A percentile compares a stretch with the other conserved stretches of the same genome.
phyloP scores from a whole-genome alignment of 2,113 vertebrate species.

The Heliornis fulica region DNA sequence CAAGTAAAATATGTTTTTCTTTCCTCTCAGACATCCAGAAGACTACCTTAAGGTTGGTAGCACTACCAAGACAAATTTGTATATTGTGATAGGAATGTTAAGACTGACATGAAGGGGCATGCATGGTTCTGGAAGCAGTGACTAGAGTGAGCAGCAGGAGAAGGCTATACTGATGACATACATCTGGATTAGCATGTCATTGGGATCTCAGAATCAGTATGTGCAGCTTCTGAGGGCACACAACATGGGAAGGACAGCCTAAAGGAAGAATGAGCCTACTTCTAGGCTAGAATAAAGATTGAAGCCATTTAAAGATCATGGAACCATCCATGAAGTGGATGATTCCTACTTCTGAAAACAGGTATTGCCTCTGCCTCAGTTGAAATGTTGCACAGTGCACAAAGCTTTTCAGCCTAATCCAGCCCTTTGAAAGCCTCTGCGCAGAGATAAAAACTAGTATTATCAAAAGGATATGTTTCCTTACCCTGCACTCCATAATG shows the following conservation, averaged over 20 bases:
- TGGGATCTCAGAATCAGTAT: neutral
- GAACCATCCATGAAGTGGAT: too few species aligned
- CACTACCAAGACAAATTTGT: neutral
- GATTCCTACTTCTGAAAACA: neutral
- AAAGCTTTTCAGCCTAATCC: neutral
- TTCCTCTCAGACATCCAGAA: neutral
- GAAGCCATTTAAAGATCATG: too few species aligned
- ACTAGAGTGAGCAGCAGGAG: neutral
- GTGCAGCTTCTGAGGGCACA: neutral
- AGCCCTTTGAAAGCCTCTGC: neutral
- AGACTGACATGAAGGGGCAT: neutral
- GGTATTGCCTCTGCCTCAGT: neutral
- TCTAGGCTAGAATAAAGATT: neutral
- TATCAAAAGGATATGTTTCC: neutral
- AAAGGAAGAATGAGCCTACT: neutral
- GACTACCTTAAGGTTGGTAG: neutral
- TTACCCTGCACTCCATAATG: neutral
- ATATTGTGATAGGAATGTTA: neutral
- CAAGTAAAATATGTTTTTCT: neutral
- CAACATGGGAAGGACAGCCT: fast-evolving
- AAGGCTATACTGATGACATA: neutral
- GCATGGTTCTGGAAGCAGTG: neutral
- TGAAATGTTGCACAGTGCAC: neutral
- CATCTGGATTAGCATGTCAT: neutral
- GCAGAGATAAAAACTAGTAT: neutral